phyloP scores from a whole-genome alignment of 2,888 invertebrate genomes.

The Drymonia ruficornis region DNA sequence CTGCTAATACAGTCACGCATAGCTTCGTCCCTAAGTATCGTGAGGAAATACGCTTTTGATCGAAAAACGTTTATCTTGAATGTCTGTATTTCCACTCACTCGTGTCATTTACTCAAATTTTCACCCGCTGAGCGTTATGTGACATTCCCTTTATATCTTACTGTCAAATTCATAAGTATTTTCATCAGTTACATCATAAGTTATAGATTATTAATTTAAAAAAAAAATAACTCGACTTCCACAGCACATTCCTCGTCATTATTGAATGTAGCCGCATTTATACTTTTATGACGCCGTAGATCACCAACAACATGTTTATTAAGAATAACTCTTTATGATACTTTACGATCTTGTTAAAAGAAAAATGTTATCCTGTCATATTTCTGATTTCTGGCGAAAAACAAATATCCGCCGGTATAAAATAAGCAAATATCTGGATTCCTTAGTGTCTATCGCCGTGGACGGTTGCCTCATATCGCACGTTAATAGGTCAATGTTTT shows the following conservation, averaged over 20 bases:
- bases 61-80: not conserved
- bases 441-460: slow-evolving; percentile 34
- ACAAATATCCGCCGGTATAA: slow-evolving; percentile 7
- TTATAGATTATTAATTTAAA: too few species aligned
- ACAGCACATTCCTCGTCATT: too few species aligned
- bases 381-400: slow-evolving; percentile 7
- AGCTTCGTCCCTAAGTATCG: not conserved
- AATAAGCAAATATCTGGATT: slow-evolving; percentile 32
- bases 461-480: slow-evolving; percentile 43
- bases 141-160: too few species aligned
- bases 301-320: slow-evolving; percentile 24
- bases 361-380: slow-evolving; percentile 13
- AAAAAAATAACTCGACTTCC: too few species aligned
- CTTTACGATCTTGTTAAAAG: slow-evolving; percentile 23
- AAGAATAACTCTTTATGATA: slow-evolving; percentile 13
- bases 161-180: too few species aligned
- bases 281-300: slow-evolving; percentile 7
- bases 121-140: not conserved
- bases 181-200: too few species aligned
- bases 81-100: not conserved
- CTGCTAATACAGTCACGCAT: not conserved
- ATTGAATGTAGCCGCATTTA: not conserved
- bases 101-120: not conserved
- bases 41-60: not conserved
- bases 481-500: slow-evolving; percentile 56